A percentile compares a stretch with the other conserved stretches of the same genome.
Evolutionary conservation across 2,113 vertebrate species (phyloP).

Genomic region (Oryzias curvinotus): DNA sequence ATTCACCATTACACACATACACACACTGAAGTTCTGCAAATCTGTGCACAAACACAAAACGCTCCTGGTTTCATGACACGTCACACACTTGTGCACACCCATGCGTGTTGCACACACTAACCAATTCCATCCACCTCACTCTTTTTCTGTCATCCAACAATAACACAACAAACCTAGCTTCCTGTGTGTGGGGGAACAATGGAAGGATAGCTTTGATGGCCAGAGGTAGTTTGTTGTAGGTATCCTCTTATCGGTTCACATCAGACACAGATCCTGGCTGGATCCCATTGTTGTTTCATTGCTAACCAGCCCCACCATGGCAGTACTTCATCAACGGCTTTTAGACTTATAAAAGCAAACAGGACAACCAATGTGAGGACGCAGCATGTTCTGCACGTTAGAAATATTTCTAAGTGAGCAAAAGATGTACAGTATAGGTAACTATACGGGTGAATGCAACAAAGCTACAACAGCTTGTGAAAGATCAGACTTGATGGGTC

Average conservation of each 20-base stretch:
- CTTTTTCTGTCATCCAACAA: conserved; percentile 75
- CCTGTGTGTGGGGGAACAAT: conserved; percentile 78
- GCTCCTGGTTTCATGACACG: background rate
- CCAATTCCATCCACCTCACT: conserved; percentile 28
- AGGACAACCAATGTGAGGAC: too few species aligned
- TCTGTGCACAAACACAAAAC: background rate
- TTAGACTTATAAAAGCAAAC: too few species aligned
- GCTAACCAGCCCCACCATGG: conserved; percentile 23
- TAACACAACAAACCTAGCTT: conserved; percentile 76
- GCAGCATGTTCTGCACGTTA: background rate
- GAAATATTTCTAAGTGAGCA: background rate
- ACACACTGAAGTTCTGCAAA: conserved; percentile 3
- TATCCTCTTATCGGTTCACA: conserved; percentile 53
- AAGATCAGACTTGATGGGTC: background rate
- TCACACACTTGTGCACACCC: conserved; percentile 13
- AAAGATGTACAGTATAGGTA: background rate
- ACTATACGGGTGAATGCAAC: background rate
- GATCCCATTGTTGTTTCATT: conserved; percentile 14
- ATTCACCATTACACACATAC: conserved; percentile 8
- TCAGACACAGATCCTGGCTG: conserved; percentile 56
- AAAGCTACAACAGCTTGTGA: background rate
- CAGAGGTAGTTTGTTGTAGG: conserved; percentile 60
- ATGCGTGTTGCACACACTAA: conserved; percentile 17
- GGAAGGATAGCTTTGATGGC: conserved; percentile 79
- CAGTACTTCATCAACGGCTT: background rate